These are phyloP conservation scores for Nemopilema nomurai DNA, from an alignment of 30 jellyfish, hydroid and myxozoan species.

Conservation along the genomic window DNA sequence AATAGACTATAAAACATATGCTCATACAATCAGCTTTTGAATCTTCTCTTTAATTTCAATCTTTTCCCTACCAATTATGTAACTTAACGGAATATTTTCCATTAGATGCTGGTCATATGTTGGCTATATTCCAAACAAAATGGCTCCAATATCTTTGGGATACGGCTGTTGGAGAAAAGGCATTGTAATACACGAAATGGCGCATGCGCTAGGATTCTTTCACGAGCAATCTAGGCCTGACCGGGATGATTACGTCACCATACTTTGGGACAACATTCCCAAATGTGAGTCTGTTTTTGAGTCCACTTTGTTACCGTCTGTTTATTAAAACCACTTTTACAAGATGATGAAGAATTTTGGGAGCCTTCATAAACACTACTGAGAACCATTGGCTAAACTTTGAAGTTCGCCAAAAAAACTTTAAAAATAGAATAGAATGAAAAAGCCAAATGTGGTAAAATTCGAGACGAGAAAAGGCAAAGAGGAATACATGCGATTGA, in stretches of 20 bases:
- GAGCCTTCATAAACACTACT: too few relatives aligned
- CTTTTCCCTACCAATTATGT: background rate
- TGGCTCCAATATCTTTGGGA: conserved; percentile 17
- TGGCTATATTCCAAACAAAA: conserved; percentile 28
- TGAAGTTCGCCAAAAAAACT: too few relatives aligned
- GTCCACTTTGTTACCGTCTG: background rate
- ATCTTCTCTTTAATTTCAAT: background rate
- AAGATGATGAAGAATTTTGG: too few relatives aligned
- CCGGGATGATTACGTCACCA: conserved; percentile 38
- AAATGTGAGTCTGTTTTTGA: conserved; percentile 4
- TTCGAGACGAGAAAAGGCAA: too few relatives aligned
- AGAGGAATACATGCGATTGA: too few relatives aligned
- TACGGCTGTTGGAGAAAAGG: conserved; percentile 54
- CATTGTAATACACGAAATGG: conserved; percentile 44
- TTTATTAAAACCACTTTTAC: too few relatives aligned
- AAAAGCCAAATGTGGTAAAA: too few relatives aligned
- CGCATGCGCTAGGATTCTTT: conserved; percentile 33
- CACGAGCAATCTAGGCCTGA: conserved; percentile 60
- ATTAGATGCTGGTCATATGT: conserved; percentile 41
- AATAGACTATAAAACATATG: too few relatives aligned
- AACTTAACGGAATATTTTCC: background rate
- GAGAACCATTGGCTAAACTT: too few relatives aligned
- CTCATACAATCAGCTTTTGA: too few relatives aligned
- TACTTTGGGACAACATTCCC: conserved; percentile 52
- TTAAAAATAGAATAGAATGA: too few relatives aligned